phyloP scores from a whole-genome alignment of 1,140 invertebrate species.

The Potamilus streckersoni region DNA sequence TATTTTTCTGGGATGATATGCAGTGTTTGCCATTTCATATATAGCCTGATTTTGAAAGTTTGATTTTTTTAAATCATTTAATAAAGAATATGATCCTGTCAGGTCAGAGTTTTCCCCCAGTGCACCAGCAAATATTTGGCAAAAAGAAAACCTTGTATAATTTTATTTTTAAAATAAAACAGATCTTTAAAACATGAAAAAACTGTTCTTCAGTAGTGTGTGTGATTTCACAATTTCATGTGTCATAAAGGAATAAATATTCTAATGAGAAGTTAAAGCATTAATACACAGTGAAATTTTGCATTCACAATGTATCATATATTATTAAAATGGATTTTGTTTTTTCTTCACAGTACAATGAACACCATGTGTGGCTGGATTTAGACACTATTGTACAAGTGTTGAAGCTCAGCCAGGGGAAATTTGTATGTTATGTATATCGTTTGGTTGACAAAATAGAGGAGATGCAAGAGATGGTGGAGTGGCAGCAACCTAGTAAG shows the following conservation, averaged over 20 bases:
- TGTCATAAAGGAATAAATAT: not conserved
- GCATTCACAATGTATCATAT: not conserved
- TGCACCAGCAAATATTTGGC: no score
- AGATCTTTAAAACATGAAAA: not conserved
- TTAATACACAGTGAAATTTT: not conserved
- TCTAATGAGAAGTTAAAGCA: not conserved
- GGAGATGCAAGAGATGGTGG: not conserved
- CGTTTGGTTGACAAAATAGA: not conserved
- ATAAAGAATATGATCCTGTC: no score
- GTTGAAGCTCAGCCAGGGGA: slow-evolving; percentile 11
- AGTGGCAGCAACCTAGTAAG: no score
- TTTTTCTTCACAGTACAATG: slow-evolving; percentile 24
- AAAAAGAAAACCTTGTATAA: no score
- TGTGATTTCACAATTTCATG: not conserved
- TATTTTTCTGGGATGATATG: no score
- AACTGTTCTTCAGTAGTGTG: not conserved
- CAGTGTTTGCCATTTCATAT: no score
- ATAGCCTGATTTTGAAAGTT: no score
- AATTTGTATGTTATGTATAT: slow-evolving; percentile 27
- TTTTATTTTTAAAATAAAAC: not conserved
- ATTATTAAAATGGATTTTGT: not conserved
- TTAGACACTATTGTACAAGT: slow-evolving; percentile 28
- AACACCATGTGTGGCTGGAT: slow-evolving; percentile 25
- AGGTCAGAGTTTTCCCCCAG: no score
- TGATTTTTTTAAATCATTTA: no score